phyloP scores from a whole-genome alignment of 2,797 vertebrate genomes.

The Darevskia nairensis region DNA sequence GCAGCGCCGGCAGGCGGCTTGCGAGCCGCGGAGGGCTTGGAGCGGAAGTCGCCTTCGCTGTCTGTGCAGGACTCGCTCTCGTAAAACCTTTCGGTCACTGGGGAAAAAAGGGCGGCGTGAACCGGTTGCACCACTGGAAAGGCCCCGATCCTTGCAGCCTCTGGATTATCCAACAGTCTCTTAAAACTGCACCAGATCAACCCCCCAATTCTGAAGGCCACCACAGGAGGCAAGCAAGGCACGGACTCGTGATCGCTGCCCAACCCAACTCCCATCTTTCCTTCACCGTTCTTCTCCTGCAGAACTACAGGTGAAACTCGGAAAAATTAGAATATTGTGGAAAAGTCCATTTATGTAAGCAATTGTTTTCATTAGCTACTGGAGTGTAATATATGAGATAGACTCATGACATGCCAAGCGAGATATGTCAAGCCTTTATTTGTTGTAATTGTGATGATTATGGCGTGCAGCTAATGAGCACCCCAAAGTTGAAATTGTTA shows the following conservation, averaged over 20 bases:
- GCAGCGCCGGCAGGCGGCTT: conserved; percentile 41
- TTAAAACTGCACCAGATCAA: background rate
- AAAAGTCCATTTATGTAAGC: too few relatives aligned
- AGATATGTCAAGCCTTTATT: too few relatives aligned
- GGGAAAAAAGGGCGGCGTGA: conserved; percentile 17
- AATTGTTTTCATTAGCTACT: too few relatives aligned
- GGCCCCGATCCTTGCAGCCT: background rate
- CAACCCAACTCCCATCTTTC: background rate
- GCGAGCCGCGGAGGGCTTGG: conserved; percentile 57
- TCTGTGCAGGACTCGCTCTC: conserved; percentile 95
- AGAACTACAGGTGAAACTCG: background rate
- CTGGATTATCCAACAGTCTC: background rate
- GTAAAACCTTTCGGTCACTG: conserved; percentile 95
- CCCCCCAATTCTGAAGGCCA: background rate
- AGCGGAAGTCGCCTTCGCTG: conserved; percentile 83
- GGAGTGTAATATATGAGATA: too few relatives aligned
- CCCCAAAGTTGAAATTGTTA: too few relatives aligned
- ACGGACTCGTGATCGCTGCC: too few relatives aligned
- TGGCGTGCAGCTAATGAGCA: too few relatives aligned
- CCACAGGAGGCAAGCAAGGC: background rate
- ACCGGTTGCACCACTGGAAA: background rate
- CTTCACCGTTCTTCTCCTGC: background rate
- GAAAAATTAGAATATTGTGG: too few relatives aligned
- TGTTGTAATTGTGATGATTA: too few relatives aligned
- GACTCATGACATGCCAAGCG: too few relatives aligned